Evolutionary conservation across 2,888 invertebrate species (phyloP).

Genomic region (Phania funesta): DNA sequence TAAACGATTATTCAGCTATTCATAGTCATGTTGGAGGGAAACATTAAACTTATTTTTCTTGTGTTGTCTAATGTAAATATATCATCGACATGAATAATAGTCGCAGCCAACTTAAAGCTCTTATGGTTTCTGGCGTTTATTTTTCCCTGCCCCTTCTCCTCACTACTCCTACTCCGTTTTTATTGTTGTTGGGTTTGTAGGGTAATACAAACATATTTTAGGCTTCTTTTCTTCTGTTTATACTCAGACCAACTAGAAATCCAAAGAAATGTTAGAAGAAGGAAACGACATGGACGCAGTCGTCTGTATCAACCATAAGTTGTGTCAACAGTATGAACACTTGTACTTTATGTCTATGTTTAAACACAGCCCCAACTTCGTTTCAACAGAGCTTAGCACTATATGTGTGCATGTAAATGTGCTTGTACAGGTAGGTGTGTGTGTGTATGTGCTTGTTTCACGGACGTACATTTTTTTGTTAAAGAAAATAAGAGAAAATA

Average conservation of each 20-base stretch:
- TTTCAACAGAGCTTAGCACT: conserved; percentile 43
- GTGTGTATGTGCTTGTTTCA: neutral
- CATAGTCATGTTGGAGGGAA: conserved; percentile 42
- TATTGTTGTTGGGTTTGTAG: conserved; percentile 43
- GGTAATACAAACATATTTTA: conserved; percentile 59
- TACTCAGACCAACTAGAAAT: conserved; percentile 23
- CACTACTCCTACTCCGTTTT: neutral
- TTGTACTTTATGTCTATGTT: conserved; percentile 35
- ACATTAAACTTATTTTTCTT: conserved; percentile 58
- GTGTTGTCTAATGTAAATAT: conserved; percentile 60
- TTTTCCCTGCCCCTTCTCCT: neutral
- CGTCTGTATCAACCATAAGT: conserved; percentile 55
- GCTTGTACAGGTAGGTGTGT: neutral
- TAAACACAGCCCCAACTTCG: conserved; percentile 18
- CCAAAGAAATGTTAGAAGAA: neutral
- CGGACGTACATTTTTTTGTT: neutral
- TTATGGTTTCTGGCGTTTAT: conserved; percentile 50
- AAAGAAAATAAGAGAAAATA: neutral
- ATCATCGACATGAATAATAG: conserved; percentile 66
- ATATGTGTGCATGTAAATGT: conserved; percentile 6
- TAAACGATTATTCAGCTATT: conserved; percentile 32
- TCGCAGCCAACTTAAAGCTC: conserved; percentile 55
- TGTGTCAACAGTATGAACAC: conserved; percentile 47
- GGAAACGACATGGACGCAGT: conserved; percentile 24
- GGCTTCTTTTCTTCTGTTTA: conserved; percentile 7